A percentile compares a stretch with the other conserved stretches of the same genome.
These are phyloP conservation scores for Synanthedon formicaeformis DNA, from an alignment of 2,888 invertebrate genomes.

Conservation along the genomic window DNA sequence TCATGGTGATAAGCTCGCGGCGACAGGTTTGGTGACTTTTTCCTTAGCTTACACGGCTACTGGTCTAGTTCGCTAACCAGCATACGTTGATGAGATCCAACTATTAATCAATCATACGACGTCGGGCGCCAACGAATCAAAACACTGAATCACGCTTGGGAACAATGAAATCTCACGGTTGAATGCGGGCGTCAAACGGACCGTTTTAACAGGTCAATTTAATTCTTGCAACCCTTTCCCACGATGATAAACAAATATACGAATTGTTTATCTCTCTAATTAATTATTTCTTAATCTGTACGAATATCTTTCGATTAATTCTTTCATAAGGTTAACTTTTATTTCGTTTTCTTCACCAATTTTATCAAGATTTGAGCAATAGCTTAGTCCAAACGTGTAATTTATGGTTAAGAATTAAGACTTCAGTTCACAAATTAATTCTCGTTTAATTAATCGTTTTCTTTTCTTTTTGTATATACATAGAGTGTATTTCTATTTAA, in stretches of 20 bases:
- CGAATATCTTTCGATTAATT: too few species aligned
- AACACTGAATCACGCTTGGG: slow-evolving; percentile 54
- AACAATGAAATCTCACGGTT: slow-evolving; percentile 63
- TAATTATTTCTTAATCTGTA: slow-evolving; percentile 11
- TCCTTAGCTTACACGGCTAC: slow-evolving; percentile 6
- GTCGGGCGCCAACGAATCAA: slow-evolving; percentile 39
- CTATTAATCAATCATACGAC: slow-evolving; percentile 47
- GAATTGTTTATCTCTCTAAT: slow-evolving; percentile 28
- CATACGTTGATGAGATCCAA: slow-evolving; percentile 26
- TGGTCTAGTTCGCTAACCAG: background rate
- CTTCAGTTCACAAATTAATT: too few species aligned
- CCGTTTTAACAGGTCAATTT: slow-evolving; percentile 63
- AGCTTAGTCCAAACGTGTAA: too few species aligned
- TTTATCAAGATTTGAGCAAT: too few species aligned
- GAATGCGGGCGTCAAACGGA: slow-evolving; percentile 60
- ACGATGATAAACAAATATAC: slow-evolving; percentile 51
- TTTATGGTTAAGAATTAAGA: too few species aligned
- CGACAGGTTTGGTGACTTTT: slow-evolving; percentile 10
- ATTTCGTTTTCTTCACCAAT: too few species aligned
- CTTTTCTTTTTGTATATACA: too few species aligned
- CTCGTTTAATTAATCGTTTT: too few species aligned
- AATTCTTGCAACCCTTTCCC: slow-evolving; percentile 51
- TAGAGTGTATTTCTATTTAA: too few species aligned
- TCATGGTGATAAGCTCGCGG: slow-evolving; percentile 14
- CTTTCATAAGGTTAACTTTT: too few species aligned